Conservation (phyloP, 2,888 invertebrate genomes). For the Trissolcus brochymenae region DNA sequence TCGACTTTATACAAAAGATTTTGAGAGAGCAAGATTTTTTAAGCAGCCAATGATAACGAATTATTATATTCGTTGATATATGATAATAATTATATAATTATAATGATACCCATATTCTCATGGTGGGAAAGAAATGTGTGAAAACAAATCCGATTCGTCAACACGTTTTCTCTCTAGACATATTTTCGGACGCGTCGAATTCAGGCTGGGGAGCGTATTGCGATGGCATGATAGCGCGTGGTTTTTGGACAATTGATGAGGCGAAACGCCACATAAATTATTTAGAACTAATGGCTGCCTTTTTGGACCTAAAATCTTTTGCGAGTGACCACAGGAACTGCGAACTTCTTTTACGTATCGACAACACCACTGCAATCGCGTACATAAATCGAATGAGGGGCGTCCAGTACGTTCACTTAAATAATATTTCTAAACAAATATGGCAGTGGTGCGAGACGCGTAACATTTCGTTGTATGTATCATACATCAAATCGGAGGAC, state of each 20-base stretch:
- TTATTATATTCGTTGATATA: too few relatives aligned
- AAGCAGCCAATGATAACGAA: too few relatives aligned
- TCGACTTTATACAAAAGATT: background rate
- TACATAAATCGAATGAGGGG: background rate
- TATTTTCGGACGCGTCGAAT: background rate
- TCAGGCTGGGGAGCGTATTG: background rate
- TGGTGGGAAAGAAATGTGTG: background rate
- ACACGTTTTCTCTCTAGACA: background rate
- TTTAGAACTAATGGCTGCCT: background rate
- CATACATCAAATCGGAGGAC: background rate
- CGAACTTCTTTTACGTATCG: background rate
- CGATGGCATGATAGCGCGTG: background rate
- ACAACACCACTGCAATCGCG: background rate
- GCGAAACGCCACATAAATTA: background rate
- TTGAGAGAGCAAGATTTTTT: too few relatives aligned
- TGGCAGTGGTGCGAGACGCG: background rate
- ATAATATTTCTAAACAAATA: background rate
- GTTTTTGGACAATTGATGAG: background rate
- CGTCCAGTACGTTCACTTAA: background rate
- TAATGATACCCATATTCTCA: too few relatives aligned
- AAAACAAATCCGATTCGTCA: background rate
- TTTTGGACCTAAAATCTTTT: background rate
- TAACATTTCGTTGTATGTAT: background rate
- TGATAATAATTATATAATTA: too few relatives aligned
- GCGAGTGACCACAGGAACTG: background rate